Percentiles rank a stretch among this genome's conserved stretches.
Evolutionary conservation across 2,888 invertebrate genomes (phyloP).

Genomic region (Matsumyia berberina): DNA sequence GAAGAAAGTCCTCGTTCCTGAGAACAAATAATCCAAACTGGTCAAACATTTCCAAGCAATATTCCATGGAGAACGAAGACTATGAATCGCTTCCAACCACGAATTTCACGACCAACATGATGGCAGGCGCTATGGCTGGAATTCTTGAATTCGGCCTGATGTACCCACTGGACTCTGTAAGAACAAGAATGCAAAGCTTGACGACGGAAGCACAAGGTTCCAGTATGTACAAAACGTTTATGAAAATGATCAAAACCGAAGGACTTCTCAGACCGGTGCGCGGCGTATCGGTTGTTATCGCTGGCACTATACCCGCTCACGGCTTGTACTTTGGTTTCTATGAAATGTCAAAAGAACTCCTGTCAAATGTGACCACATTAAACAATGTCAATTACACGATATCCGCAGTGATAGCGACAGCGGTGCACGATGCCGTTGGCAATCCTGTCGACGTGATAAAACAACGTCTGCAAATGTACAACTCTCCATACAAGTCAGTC

Average conservation of each 20-base stretch:
- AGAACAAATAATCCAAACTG: no score
- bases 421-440: slow-evolving; percentile 98
- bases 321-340: slow-evolving; percentile 99
- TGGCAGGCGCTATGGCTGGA: slow-evolving; percentile 52
- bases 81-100: slow-evolving; percentile 45
- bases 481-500: slow-evolving; percentile 96
- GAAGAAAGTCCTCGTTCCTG: no score
- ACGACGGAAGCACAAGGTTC: slow-evolving; percentile 91
- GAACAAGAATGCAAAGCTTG: slow-evolving; percentile 97
- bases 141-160: slow-evolving; percentile 52
- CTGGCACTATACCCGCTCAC: slow-evolving; percentile 99
- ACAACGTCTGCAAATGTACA: slow-evolving; percentile 98
- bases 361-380: slow-evolving; percentile 88
- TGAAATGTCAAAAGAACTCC: slow-evolving; percentile 94
- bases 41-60: no score
- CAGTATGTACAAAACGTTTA: slow-evolving; percentile 93
- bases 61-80: slow-evolving; percentile 39
- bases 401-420: slow-evolving; percentile 95
- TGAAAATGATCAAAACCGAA: slow-evolving; percentile 95
- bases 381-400: slow-evolving; percentile 91
- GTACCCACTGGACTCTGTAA: slow-evolving; percentile 60
- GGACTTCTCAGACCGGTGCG: slow-evolving; percentile 96
- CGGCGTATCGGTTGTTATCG: slow-evolving; percentile 95
- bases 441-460: slow-evolving; percentile 99
- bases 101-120: slow-evolving; percentile 35